These are phyloP conservation scores for Amiota mariae DNA, from an alignment of 2,888 invertebrate genomes.

Conservation along the genomic window DNA sequence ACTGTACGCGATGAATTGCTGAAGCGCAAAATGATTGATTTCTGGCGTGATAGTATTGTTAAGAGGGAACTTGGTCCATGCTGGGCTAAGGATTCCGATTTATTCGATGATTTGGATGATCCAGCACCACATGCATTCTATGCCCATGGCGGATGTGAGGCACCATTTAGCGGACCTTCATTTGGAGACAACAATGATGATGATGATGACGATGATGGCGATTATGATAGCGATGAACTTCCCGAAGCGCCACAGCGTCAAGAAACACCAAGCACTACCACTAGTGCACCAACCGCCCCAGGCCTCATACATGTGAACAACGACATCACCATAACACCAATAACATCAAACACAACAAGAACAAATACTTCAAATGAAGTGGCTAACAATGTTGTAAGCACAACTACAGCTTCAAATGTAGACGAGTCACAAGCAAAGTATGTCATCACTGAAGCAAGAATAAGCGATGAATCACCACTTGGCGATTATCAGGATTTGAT, in stretches of 20 bases:
- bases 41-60: constrained; percentile 62
- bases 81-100: constrained; percentile 62
- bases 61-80: constrained; percentile 60
- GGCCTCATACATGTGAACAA: constrained; percentile 50
- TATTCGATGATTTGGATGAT: constrained; percentile 60
- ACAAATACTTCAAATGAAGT: not conserved
- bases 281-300: constrained; percentile 36
- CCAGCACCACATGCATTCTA: constrained; percentile 61
- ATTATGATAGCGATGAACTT: not conserved
- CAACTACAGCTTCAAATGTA: not conserved
- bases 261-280: not conserved
- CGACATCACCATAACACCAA: constrained; percentile 30
- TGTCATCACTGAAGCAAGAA: constrained; percentile 49
- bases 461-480: constrained; percentile 45
- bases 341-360: constrained; percentile 28
- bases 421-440: constrained; percentile 32
- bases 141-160: constrained; percentile 56
- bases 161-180: constrained; percentile 45
- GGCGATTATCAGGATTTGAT: constrained; percentile 54
- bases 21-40: constrained; percentile 50
- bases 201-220: constrained; percentile 16
- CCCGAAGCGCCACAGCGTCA: not conserved
- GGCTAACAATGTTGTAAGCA: constrained; percentile 5
- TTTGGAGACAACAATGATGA: not conserved
- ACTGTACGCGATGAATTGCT: constrained; percentile 58